Evolutionary conservation across 2,113 vertebrate species (phyloP).

Genomic region (Vulpes vulpes): DNA sequence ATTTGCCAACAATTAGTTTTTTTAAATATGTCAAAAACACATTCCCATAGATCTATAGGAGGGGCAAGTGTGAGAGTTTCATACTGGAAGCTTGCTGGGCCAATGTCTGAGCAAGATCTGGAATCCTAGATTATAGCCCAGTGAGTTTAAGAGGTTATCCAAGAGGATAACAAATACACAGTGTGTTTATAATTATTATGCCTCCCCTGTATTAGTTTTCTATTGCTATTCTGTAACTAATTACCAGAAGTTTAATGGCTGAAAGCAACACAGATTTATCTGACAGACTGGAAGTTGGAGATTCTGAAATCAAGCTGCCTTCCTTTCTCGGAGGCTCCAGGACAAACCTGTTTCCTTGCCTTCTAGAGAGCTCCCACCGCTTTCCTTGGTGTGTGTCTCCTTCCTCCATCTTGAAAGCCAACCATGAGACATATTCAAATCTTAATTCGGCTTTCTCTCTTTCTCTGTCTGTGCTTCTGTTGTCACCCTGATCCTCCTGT

Average conservation of each 20-base stretch:
- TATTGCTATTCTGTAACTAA: background rate
- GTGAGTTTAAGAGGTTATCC: background rate
- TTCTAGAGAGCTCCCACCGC: background rate
- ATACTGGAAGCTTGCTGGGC: background rate
- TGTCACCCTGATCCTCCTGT: background rate
- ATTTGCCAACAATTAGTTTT: background rate
- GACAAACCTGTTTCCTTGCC: background rate
- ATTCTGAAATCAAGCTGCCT: background rate
- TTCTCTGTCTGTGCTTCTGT: background rate
- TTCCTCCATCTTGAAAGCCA: background rate
- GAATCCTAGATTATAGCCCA: too few species aligned
- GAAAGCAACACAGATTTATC: background rate
- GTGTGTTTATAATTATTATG: background rate
- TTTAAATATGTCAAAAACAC: background rate
- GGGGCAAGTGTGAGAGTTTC: background rate
- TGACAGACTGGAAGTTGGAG: background rate
- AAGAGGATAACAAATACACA: background rate
- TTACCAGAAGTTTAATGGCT: background rate
- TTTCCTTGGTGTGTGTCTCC: background rate
- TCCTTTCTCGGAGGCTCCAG: background rate
- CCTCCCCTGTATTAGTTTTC: background rate
- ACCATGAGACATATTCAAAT: background rate
- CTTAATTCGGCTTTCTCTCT: background rate
- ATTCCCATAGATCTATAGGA: background rate
- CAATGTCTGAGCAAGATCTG: background rate